Evolutionary conservation across 2,888 invertebrate genomes (phyloP).

Genomic region (Agrilus cyanescens): DNA sequence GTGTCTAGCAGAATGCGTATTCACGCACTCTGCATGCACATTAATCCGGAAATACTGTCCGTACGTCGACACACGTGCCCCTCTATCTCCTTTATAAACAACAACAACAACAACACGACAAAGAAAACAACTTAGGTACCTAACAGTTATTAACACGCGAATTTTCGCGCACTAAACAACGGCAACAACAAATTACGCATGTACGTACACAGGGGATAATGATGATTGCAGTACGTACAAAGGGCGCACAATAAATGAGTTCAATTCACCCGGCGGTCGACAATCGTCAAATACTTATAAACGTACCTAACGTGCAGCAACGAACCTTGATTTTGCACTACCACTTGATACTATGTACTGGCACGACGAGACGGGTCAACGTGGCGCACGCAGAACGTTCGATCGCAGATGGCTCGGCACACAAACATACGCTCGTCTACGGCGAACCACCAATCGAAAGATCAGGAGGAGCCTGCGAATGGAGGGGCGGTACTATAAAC

Average conservation of each 20-base stretch:
- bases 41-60: background rate
- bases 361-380: conserved; percentile 1
- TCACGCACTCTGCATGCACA: conserved; percentile 29
- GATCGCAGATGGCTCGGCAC: too few species aligned
- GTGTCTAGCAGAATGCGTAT: conserved; percentile 32
- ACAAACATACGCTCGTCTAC: background rate
- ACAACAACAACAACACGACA: too few species aligned
- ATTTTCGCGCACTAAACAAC: background rate
- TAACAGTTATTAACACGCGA: conserved; percentile 3
- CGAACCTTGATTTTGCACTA: background rate
- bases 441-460: conserved; percentile 24
- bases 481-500: conserved; percentile 27
- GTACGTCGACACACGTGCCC: background rate
- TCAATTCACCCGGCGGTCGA: too few species aligned
- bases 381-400: too few species aligned
- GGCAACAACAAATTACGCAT: conserved; percentile 3
- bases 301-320: background rate
- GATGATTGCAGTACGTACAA: background rate
- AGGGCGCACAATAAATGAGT: background rate
- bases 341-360: background rate
- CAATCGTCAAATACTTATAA: too few species aligned
- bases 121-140: background rate
- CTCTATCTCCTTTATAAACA: background rate
- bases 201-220: background rate
- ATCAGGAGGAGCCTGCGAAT: conserved; percentile 30